Conservation (phyloP, 2,888 invertebrate species). For the Scotopteryx bipunctaria region DNA sequence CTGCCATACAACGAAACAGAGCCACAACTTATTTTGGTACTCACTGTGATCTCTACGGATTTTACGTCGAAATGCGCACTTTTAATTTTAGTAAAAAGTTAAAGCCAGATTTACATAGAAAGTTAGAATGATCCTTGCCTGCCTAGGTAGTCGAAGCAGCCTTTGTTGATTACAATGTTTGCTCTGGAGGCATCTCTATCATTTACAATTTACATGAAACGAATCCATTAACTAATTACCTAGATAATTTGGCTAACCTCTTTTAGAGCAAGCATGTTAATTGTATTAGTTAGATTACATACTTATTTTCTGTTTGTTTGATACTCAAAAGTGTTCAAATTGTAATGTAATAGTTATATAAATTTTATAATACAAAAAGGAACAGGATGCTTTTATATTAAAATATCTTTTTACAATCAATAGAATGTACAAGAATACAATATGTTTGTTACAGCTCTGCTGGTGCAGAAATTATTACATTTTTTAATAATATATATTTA, state of each 20-base stretch:
- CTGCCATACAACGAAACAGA: slow-evolving; percentile 35
- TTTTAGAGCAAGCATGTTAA: slow-evolving; percentile 33
- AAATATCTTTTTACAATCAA: slow-evolving; percentile 18
- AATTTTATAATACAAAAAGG: slow-evolving; percentile 16
- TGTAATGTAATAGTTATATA: slow-evolving; percentile 34
- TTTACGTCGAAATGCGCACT: not conserved
- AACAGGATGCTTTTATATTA: slow-evolving; percentile 5
- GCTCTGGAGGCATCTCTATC: not conserved
- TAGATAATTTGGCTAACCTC: slow-evolving; percentile 10
- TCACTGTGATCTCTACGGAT: not conserved
- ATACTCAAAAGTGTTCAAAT: slow-evolving; percentile 48
- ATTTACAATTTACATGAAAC: not conserved
- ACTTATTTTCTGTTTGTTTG: slow-evolving; percentile 11
- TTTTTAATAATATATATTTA: slow-evolving; percentile 36
- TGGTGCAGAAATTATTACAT: slow-evolving; percentile 22
- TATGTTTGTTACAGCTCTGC: slow-evolving; percentile 21
- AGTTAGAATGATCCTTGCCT: too few species aligned
- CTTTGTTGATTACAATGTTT: too few species aligned
- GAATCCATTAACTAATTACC: not conserved
- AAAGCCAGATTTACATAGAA: too few species aligned
- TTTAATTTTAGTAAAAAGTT: too few species aligned
- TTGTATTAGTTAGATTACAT: slow-evolving; percentile 25
- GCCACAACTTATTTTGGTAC: slow-evolving; percentile 29
- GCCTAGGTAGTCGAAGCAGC: too few species aligned
- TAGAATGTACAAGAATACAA: slow-evolving; percentile 8